Percentiles rank a stretch among this genome's conserved stretches.
These are phyloP conservation scores for Caenorhabditis sp. DNA, from an alignment of 2,888 invertebrate genomes.

Conservation along the genomic window DNA sequence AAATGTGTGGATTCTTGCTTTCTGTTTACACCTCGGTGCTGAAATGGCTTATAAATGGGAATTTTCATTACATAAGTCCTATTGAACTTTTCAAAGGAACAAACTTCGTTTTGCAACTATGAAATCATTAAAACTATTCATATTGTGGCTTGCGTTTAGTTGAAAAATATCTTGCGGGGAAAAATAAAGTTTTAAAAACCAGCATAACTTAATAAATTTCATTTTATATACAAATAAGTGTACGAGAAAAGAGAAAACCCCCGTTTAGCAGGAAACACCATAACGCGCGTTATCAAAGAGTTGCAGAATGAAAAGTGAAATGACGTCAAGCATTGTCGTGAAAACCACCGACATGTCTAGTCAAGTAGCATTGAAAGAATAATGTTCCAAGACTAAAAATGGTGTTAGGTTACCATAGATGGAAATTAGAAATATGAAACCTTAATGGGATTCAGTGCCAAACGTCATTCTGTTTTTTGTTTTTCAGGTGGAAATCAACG, in stretches of 20 bases:
- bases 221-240: slow-evolving; percentile 5
- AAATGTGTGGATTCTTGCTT: not conserved
- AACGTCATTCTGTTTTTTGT: not conserved
- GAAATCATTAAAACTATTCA: too few relatives aligned
- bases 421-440: slow-evolving; percentile 40
- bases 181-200: too few relatives aligned
- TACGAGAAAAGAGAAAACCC: not conserved
- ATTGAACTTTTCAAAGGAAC: too few relatives aligned
- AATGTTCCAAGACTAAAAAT: slow-evolving; percentile 1
- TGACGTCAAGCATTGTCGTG: slow-evolving; percentile 12
- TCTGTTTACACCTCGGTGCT: too few relatives aligned
- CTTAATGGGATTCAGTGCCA: slow-evolving; percentile 36
- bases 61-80: too few relatives aligned
- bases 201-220: slow-evolving; percentile 1
- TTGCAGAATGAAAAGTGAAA: not conserved
- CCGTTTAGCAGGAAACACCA: not conserved
- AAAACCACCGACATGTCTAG: slow-evolving; percentile 18
- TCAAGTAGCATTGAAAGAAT: not conserved
- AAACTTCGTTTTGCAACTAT: too few relatives aligned
- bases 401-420: slow-evolving; percentile 31
- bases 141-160: too few relatives aligned
- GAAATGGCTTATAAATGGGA: too few relatives aligned
- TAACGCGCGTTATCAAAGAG: not conserved
- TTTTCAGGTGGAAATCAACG: slow-evolving; percentile 68
- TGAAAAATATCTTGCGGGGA: slow-evolving; percentile 3